These are phyloP conservation scores for Alloscopus bannaensis DNA, from an alignment of 2,888 invertebrate species.

Conservation along the genomic window DNA sequence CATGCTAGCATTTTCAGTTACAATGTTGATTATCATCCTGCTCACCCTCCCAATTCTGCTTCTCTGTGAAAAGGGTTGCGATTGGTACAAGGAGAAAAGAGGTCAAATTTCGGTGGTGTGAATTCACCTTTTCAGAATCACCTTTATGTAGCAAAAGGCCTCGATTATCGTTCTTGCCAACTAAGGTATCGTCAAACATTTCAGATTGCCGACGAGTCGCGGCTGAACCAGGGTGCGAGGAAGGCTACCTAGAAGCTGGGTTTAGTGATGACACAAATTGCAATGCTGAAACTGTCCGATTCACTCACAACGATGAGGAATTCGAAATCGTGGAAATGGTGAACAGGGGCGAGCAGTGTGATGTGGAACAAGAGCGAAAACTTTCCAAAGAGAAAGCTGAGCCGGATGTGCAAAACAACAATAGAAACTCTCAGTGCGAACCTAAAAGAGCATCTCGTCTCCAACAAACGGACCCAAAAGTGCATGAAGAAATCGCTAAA, in stretches of 20 bases:
- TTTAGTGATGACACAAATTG: background rate
- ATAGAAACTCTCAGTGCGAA: too few species aligned
- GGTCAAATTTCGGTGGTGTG: slow-evolving; percentile 46
- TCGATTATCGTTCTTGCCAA: background rate
- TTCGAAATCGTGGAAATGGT: slow-evolving; percentile 16
- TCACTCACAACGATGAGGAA: background rate
- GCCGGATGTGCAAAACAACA: too few species aligned
- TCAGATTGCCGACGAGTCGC: slow-evolving; percentile 11
- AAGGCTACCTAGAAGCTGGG: background rate
- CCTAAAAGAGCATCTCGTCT: too few species aligned
- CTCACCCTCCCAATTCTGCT: slow-evolving; percentile 11
- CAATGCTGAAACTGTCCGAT: background rate
- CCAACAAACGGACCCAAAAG: too few species aligned
- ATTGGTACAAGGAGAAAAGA: slow-evolving; percentile 21
- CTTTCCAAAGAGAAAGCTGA: too few species aligned
- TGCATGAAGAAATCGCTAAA: background rate
- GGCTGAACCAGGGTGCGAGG: background rate
- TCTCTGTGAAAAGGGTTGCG: background rate
- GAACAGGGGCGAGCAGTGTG: slow-evolving; percentile 3
- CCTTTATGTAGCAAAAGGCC: background rate
- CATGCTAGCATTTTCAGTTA: slow-evolving; percentile 12
- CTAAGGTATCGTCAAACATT: too few species aligned
- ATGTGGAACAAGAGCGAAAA: too few species aligned
- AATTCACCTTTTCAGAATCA: slow-evolving; percentile 19
- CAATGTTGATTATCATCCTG: slow-evolving; percentile 9